Conservation (phyloP, 2,888 invertebrate species). For the Laspeyria flexula region DNA sequence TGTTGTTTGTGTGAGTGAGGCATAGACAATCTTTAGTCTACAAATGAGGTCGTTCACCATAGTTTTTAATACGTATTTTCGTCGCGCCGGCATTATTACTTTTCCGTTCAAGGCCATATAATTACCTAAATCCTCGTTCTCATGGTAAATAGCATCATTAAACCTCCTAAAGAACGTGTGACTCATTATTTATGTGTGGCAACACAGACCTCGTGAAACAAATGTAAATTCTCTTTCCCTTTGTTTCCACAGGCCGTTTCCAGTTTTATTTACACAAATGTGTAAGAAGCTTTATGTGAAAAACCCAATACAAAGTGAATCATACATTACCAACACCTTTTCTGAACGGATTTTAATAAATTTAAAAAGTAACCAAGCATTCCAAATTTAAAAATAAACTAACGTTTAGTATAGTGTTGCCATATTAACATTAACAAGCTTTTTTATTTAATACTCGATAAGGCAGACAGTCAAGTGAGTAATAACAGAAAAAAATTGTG, state of each 20-base stretch:
- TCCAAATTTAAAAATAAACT: slow-evolving; percentile 68
- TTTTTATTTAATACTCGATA: slow-evolving; percentile 49
- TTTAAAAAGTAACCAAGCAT: slow-evolving; percentile 69
- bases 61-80: slow-evolving; percentile 25
- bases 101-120: slow-evolving; percentile 31
- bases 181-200: slow-evolving; percentile 63
- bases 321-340: slow-evolving; percentile 51
- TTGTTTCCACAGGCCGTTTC: slow-evolving; percentile 69
- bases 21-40: slow-evolving; percentile 31
- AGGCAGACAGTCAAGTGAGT: slow-evolving; percentile 56
- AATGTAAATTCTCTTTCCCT: slow-evolving; percentile 62
- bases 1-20: slow-evolving; percentile 2
- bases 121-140: slow-evolving; percentile 54
- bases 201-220: slow-evolving; percentile 60
- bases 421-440: slow-evolving; percentile 75
- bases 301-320: slow-evolving; percentile 64
- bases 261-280: slow-evolving; percentile 77
- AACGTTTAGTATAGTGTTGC: slow-evolving; percentile 74
- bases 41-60: slow-evolving; percentile 38
- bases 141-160: slow-evolving; percentile 43
- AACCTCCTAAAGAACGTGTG: slow-evolving; percentile 60
- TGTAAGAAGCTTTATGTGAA: slow-evolving; percentile 66
- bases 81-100: slow-evolving; percentile 21
- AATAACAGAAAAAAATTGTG: slow-evolving; percentile 69
- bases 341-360: slow-evolving; percentile 57